Conservation (phyloP, 2,113 vertebrate genomes). For the Cyprinus carpio region DNA sequence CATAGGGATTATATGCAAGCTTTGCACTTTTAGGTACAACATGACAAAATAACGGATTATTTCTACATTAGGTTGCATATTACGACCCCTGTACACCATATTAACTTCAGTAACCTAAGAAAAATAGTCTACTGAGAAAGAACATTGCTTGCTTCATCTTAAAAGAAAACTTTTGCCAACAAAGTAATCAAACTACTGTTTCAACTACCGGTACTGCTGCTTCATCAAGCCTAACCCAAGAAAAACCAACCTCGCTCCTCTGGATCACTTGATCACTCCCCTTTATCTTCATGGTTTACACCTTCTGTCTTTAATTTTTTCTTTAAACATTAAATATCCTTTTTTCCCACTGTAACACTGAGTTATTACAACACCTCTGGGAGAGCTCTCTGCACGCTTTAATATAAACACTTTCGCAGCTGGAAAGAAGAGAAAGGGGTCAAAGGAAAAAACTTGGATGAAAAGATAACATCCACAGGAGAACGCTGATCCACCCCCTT, state of each 20-base stretch:
- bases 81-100: not conserved
- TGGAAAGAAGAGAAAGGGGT: conserved; percentile 48
- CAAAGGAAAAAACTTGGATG: conserved; percentile 48
- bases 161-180: not conserved
- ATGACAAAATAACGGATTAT: not conserved
- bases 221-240: conserved; percentile 44
- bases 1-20: not conserved
- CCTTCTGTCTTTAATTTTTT: conserved; percentile 52
- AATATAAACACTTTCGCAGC: conserved; percentile 67
- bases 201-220: conserved; percentile 18
- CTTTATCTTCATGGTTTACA: conserved; percentile 50
- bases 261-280: conserved; percentile 44
- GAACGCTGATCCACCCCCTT: conserved; percentile 1
- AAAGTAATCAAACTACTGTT: conserved; percentile 23
- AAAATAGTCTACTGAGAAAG: conserved; percentile 9
- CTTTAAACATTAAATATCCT: conserved; percentile 49
- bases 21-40: not conserved
- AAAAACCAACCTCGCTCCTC: conserved; percentile 40
- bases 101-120: not conserved
- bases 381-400: conserved; percentile 57
- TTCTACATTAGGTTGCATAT: conserved; percentile 5
- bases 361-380: conserved; percentile 61
- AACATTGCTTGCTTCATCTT: conserved; percentile 1
- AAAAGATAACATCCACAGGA: conserved; percentile 62
- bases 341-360: conserved; percentile 56